Evolutionary conservation across 2,113 vertebrate genomes (phyloP), one percentile per base, ranked within the genome.

Genomic region (Dipodomys merriami): DNA sequence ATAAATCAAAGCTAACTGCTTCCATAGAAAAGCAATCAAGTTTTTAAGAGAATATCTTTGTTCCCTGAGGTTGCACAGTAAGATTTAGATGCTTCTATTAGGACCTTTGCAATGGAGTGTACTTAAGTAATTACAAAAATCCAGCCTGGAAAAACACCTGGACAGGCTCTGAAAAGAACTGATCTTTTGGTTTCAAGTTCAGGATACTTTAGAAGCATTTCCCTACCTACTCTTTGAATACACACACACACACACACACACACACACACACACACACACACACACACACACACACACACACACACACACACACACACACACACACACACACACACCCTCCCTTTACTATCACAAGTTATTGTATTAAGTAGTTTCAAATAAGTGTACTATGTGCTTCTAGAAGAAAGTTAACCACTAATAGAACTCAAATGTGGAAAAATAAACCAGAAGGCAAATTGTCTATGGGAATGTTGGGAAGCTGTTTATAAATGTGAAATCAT

Each of bases 1-100:
- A 96, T 94, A 98, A 97, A 97, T 97, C 46, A 98, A 97, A 97
- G 95, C 82, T 93, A 97, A 95, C 69, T 94, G 69, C 88, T 97
- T 97, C 29, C 80, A 86, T 35, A 96, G 44, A 88, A 97, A 95
- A 97, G 88, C 68, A 33, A 95, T 96, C 91, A 96, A 86, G 87
- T 93, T 97, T 95, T 91, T 90, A 92, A 96, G 65, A 97, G 53
- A 97, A 93, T 93, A 64, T 62, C 64, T 96, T 97, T 95, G 82
- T 96, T 94, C 49, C 65, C 72, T 90, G 88, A 93, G 62, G 67
- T 86, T 97, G 76, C 33, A 81, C 25, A 85, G 22, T 93, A 94
- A 97, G 27, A 95, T 96, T 96, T 97, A 96, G 80, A 86, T 92
- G 93, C 65, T 96, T 95, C 94, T 96, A 53, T 82, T 94, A 96